Percentiles rank a stretch among this genome's conserved stretches.
These are phyloP conservation scores for Neodiprion pinetum DNA, from an alignment of 1,140 invertebrate genomes.

Conservation along the genomic window DNA sequence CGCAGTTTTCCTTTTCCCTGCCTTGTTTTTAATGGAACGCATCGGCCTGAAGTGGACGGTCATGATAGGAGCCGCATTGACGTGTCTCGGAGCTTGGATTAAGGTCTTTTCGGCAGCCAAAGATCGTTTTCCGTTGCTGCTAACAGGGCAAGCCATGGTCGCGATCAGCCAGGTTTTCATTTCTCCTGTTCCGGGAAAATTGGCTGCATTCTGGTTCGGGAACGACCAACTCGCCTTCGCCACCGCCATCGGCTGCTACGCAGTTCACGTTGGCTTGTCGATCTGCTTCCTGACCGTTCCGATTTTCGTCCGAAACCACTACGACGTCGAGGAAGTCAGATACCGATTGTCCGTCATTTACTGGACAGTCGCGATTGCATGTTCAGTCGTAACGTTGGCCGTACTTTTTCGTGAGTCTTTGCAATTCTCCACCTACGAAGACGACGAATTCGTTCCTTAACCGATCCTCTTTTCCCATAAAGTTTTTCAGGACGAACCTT, in stretches of 20 bases:
- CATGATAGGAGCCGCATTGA: slow-evolving; percentile 38
- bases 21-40: slow-evolving; percentile 67
- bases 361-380: slow-evolving; percentile 54
- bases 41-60: slow-evolving; percentile 49
- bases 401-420: no score
- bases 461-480: slow-evolving; percentile 1
- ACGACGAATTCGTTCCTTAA: no score
- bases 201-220: slow-evolving; percentile 78
- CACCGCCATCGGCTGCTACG: slow-evolving; percentile 78
- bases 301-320: slow-evolving; percentile 51
- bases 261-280: slow-evolving; percentile 71
- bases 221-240: slow-evolving; percentile 72
- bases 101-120: slow-evolving; percentile 65
- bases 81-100: slow-evolving; percentile 71
- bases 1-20: slow-evolving; percentile 72
- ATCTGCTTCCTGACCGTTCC: slow-evolving; percentile 50
- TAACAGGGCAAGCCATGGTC: slow-evolving; percentile 72
- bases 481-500: slow-evolving; percentile 67
- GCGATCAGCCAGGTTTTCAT: slow-evolving; percentile 70
- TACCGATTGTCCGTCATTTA: slow-evolving; percentile 45
- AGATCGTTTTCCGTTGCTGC: slow-evolving; percentile 66
- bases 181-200: slow-evolving; percentile 70
- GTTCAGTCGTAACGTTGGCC: no score
- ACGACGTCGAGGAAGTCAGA: slow-evolving; percentile 48
- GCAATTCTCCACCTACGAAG: no score